Conservation (phyloP, 2,113 vertebrate genomes). For the Sclerurus mexicanus region DNA sequence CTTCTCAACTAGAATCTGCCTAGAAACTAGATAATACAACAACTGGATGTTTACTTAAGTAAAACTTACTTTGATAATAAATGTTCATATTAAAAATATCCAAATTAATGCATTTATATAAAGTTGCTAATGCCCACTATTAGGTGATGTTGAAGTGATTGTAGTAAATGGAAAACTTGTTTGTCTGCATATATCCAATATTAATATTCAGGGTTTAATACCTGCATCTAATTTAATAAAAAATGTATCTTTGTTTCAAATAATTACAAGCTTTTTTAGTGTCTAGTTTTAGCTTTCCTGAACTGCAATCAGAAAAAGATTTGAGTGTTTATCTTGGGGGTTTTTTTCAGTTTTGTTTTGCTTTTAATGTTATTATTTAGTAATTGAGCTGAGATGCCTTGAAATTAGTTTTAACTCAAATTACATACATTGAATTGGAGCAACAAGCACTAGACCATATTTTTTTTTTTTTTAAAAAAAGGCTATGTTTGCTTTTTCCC, state of each 20-base stretch:
- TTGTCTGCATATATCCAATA: neutral
- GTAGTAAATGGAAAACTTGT: neutral
- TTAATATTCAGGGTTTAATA: neutral
- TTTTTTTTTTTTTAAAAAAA: too few relatives aligned
- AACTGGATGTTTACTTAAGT: neutral
- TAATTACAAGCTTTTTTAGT: neutral
- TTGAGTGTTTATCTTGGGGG: neutral
- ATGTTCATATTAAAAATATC: neutral
- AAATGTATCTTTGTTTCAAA: neutral
- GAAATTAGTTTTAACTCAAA: constrained; percentile 34
- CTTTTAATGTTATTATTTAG: constrained; percentile 11
- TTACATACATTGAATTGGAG: neutral
- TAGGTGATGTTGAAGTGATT: neutral
- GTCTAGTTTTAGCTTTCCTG: neutral
- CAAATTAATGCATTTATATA: neutral
- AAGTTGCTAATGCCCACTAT: neutral
- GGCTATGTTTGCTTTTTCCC: neutral
- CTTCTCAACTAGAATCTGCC: neutral
- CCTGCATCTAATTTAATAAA: neutral
- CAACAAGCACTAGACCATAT: neutral
- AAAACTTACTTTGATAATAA: neutral
- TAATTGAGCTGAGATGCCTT: neutral
- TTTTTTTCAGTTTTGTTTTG: neutral
- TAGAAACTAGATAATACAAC: neutral
- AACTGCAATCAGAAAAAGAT: neutral